Percentiles rank a stretch among this genome's conserved stretches.
Conservation (phyloP, 2,797 vertebrate species). For the Zonotrichia albicollis region DNA sequence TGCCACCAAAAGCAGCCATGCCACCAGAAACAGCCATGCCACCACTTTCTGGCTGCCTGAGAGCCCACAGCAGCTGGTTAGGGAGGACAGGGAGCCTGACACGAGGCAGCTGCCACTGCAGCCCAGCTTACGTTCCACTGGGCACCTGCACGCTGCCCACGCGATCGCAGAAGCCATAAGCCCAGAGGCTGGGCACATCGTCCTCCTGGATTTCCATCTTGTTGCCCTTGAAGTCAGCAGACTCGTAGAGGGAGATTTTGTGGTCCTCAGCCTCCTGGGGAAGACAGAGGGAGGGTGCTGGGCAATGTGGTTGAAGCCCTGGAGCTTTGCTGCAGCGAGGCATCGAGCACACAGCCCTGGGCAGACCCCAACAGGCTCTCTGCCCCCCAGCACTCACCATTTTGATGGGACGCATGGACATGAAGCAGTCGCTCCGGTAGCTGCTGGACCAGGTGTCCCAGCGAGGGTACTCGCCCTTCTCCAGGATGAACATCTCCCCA, state of each 20-base stretch:
- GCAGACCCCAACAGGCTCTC: rapidly evolving
- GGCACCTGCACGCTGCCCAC: constrained; percentile 94
- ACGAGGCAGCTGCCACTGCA: rapidly evolving
- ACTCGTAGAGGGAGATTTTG: constrained; percentile 93
- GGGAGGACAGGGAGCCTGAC: background rate
- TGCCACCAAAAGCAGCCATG: no score
- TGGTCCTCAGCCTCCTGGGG: constrained; percentile 88
- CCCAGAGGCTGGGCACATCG: constrained; percentile 93
- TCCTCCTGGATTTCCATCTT: constrained; percentile 95
- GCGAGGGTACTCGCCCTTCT: constrained; percentile 96
- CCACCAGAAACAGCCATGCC: rapidly evolving
- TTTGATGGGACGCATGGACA: constrained; percentile 91
- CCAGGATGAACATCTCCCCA: constrained; percentile 97
- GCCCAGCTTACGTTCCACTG: constrained; percentile 87
- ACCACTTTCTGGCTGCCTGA: rapidly evolving
- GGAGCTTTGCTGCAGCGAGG: background rate
- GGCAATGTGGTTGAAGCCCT: rapidly evolving
- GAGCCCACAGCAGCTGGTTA: background rate
- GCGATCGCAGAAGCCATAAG: constrained; percentile 90
- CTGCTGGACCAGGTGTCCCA: constrained; percentile 98
- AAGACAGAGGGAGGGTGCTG: background rate
- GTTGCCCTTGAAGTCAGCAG: constrained; percentile 94
- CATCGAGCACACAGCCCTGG: rapidly evolving
- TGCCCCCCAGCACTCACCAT: constrained; percentile 78
- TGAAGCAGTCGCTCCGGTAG: constrained; percentile 92